Base-by-base conservation (phyloP, 2,113 vertebrate genomes). In the Atractosteus spatula region DNA sequence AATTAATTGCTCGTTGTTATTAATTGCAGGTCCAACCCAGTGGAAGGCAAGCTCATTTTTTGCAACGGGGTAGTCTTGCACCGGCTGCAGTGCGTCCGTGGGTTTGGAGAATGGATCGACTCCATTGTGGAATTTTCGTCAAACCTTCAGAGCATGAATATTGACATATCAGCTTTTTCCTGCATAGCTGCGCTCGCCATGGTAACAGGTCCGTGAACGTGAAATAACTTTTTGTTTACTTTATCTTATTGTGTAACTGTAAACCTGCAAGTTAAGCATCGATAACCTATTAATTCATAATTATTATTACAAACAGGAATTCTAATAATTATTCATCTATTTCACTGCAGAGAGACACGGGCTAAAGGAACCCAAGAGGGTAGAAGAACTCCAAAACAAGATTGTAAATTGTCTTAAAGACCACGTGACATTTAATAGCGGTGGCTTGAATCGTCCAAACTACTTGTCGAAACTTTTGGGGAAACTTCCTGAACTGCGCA, bases 321-420 rank as follows among this genome's bases (percentile, higher is more conserved):
- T 75, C 67, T 66, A 71, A 57, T 62, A 54, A 14, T 44, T 42
- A 16, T 8, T 62, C 42, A 13, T 77, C 86, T 75, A 77, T 76
- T 68, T 13, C 41, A 66, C 82, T 83, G 62, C 91, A 97, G 97
- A 99, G 92, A 92, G 97, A 88, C 97, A 99, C 8, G 97, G 97
- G 75, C 93, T 99, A 0, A 98, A 98, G 80, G 97, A 99, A 82
- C 97, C 97, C 79, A 99, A 99, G 84, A 86, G 97, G 84, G 97
- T 99, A 68, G 97, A 99, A 83, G 97, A 99, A 69, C 94, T 99
- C 5, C 97, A 99, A 78, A 98, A 96, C 92, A 99, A 99, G 94
- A 98, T 99, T 78, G 96, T 99, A 77, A 99, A 97, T 89, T 99
- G 97, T 75, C 94, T 99, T 77, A 99, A 99, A 91, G 97, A 98